Percentiles rank a stretch among this genome's conserved stretches.
Evolutionary conservation across 2,113 vertebrate genomes (phyloP).

Genomic region (Aldabrachelys gigantea): DNA sequence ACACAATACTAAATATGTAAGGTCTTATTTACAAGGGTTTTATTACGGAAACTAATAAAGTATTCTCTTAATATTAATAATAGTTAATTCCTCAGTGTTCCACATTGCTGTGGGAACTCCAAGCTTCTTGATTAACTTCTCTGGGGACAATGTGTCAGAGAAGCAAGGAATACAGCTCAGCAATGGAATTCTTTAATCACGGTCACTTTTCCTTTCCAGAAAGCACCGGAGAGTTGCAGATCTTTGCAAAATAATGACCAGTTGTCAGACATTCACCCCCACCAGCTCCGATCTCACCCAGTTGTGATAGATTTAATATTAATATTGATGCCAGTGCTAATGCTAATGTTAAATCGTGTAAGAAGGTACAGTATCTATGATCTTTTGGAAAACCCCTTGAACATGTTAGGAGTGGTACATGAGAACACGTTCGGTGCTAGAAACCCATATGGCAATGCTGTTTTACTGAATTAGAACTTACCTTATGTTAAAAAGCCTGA

Average conservation of each 20-base stretch:
- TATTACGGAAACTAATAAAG: slow-evolving; percentile 99
- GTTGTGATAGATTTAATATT: too few relatives aligned
- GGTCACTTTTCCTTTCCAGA: background rate
- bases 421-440: too few relatives aligned
- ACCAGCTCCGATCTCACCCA: too few relatives aligned
- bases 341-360: too few relatives aligned
- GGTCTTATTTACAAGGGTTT: slow-evolving; percentile 99
- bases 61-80: slow-evolving; percentile 87
- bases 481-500: too few relatives aligned
- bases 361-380: too few relatives aligned
- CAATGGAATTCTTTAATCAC: background rate
- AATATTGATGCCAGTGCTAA: too few relatives aligned
- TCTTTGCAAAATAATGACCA: background rate
- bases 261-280: background rate
- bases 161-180: background rate
- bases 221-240: background rate
- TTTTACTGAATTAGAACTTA: too few relatives aligned
- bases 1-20: slow-evolving; percentile 99
- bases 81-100: background rate
- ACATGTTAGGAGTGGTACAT: too few relatives aligned
- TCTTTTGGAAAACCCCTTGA: too few relatives aligned
- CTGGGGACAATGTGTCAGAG: background rate
- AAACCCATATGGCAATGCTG: too few relatives aligned
- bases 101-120: background rate
- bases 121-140: background rate